Evolutionary conservation across 2,797 vertebrate species (phyloP).

Genomic region (Odontamblyopus rebecca): DNA sequence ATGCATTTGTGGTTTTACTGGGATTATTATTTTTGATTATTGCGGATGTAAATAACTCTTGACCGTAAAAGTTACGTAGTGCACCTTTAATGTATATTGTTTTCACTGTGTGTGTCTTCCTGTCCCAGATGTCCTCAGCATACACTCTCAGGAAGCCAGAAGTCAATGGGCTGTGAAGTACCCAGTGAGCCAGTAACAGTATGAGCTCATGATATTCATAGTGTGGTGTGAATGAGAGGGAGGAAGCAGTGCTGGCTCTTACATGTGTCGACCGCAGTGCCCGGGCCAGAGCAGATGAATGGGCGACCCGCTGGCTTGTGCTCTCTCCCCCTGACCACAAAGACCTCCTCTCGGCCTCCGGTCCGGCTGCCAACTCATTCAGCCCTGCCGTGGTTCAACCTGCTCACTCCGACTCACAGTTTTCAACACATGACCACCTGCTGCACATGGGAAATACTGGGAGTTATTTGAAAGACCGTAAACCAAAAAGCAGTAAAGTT

Average conservation of each 20-base stretch:
- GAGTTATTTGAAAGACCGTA: background rate
- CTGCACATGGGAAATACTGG: background rate
- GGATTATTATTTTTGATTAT: no score
- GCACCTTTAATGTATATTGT: no score
- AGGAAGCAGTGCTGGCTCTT: conserved; percentile 12
- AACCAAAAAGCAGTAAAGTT: background rate
- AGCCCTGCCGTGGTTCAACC: conserved; percentile 32
- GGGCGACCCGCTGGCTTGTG: conserved; percentile 9
- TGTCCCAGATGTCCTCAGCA: background rate
- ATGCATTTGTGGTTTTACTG: no score
- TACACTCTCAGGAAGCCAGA: conserved; percentile 7
- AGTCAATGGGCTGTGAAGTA: conserved; percentile 15
- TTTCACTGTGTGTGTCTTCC: background rate
- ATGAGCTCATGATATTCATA: conserved; percentile 13
- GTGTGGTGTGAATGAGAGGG: conserved; percentile 3
- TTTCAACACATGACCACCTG: background rate
- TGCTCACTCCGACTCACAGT: conserved; percentile 25
- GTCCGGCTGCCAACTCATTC: conserved; percentile 35
- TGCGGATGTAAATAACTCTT: no score
- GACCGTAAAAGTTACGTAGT: no score
- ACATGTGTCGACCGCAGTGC: conserved; percentile 7
- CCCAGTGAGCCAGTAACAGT: conserved; percentile 9
- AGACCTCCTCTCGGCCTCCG: conserved; percentile 26
- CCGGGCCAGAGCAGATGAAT: conserved; percentile 13
- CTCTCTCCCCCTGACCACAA: conserved; percentile 17